Evolutionary conservation across 2,113 vertebrate species (phyloP), one percentile per base, ranked within the genome.

Genomic region (Bubalus kerabau): DNA sequence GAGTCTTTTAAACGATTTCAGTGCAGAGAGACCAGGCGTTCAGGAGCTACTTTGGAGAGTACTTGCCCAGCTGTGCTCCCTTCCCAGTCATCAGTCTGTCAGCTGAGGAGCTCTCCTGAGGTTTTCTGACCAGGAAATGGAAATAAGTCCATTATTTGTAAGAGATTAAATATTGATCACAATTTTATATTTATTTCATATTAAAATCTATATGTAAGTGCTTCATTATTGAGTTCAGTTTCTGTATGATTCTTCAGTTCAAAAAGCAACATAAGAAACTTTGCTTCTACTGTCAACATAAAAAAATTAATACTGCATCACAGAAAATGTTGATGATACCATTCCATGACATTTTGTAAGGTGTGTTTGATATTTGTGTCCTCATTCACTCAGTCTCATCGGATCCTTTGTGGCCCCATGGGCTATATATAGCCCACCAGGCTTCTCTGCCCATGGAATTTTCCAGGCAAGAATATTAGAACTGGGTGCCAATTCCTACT

Each of bases 141-240:
- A 98, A 98, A 97, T 95, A 98, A 98, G 84, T 52, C 95, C 90
- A 95, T 96, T 95, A 94, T 97, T 97, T 97, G 95, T 95, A 96
- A 98, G 97, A 97, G 90, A 98, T 98, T 97, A 98, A 97, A 97
- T 98, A 98, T 97, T 98, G 96, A 97, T 98, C 83, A 96, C 57
- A 93, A 92, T 97, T 98, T 97, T 98, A 96, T 96, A 98, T 96
- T 97, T 97, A 95, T 97, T 98, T 97, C 60, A 90, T 89, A 96
- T 98, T 90, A 95, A 97, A 97, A 98, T 98, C 98, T 94, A 94
- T 98, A 98, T 67, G 83, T 97, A 97, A 98, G 96, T 96, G 95
- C 87, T 96, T 97, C 92, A 43, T 91, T 93, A 97, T 60, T 94
- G 97, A 92, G 87, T 95, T 97, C 82, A 91, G 62, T 97, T 91